A percentile compares a stretch with the other conserved stretches of the same genome.
phyloP scores from a whole-genome alignment of 2,113 vertebrate genomes.

The Sisor rabdophorus region DNA sequence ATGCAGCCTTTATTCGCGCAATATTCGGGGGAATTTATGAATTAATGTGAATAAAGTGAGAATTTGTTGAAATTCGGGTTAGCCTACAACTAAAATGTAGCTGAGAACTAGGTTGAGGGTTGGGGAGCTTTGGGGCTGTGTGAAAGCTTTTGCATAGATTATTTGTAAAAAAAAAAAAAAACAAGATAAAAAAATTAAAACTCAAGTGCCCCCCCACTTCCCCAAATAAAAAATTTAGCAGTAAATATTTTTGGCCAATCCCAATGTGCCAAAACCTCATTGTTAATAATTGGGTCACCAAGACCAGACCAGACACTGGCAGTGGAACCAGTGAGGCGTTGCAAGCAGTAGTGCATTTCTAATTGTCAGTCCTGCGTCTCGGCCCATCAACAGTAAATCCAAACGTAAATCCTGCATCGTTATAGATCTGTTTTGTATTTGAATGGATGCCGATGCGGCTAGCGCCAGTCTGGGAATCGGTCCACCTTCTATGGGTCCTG shows the following conservation, averaged over 20 bases:
- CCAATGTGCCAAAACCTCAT: background rate
- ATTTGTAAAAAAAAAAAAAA: too few species aligned
- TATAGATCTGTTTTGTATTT: background rate
- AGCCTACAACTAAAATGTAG: too few species aligned
- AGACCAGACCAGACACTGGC: background rate
- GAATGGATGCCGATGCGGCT: background rate
- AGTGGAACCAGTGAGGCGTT: background rate
- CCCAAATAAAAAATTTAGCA: too few species aligned
- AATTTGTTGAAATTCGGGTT: too few species aligned
- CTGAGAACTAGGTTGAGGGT: too few species aligned
- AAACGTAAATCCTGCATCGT: background rate
- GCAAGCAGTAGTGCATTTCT: background rate
- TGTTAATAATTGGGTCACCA: background rate
- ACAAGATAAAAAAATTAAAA: too few species aligned
- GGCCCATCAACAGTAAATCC: background rate
- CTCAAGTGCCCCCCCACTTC: too few species aligned
- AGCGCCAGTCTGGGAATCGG: background rate
- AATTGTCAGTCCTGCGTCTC: background rate
- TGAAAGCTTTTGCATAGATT: too few species aligned
- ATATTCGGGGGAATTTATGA: too few species aligned
- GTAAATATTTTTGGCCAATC: background rate
- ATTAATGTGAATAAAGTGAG: too few species aligned
- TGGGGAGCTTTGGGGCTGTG: too few species aligned
- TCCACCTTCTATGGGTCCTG: too few species aligned
- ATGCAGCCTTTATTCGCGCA: constrained; percentile 1